Evolutionary conservation across 2,113 vertebrate species (phyloP).

Genomic region (Daubentonia madagascariensis): DNA sequence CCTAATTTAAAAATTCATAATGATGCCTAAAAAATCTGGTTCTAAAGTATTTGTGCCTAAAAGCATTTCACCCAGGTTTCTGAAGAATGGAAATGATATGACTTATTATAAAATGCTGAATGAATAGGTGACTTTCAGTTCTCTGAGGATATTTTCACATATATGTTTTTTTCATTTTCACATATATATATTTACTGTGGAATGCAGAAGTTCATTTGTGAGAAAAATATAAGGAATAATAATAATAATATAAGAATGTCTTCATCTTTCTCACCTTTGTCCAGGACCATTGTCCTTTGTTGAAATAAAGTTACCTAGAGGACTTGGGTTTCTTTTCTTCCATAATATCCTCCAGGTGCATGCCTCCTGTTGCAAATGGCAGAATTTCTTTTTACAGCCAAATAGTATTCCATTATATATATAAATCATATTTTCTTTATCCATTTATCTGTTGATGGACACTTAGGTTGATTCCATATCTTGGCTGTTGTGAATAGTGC

Average conservation of each 20-base stretch:
- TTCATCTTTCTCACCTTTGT: neutral
- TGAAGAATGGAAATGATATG: neutral
- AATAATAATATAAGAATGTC: neutral
- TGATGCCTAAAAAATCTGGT: neutral
- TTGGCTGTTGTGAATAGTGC: no score
- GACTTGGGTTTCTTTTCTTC: neutral
- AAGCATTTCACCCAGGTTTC: neutral
- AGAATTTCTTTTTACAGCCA: no score
- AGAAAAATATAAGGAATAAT: neutral
- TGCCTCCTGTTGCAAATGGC: no score
- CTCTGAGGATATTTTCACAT: neutral
- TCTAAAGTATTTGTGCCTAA: neutral
- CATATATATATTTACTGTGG: neutral
- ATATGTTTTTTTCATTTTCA: neutral
- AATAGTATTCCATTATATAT: no score
- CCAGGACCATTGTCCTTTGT: neutral
- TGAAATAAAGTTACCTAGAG: neutral
- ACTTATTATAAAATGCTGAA: neutral
- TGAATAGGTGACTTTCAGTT: neutral
- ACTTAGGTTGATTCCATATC: no score
- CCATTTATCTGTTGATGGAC: no score
- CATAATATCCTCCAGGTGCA: no score
- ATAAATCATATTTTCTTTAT: no score
- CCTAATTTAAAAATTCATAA: neutral
- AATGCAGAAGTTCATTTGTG: neutral